Conservation (phyloP, 2,113 vertebrate genomes). For the Nothobranchius furzeri region DNA sequence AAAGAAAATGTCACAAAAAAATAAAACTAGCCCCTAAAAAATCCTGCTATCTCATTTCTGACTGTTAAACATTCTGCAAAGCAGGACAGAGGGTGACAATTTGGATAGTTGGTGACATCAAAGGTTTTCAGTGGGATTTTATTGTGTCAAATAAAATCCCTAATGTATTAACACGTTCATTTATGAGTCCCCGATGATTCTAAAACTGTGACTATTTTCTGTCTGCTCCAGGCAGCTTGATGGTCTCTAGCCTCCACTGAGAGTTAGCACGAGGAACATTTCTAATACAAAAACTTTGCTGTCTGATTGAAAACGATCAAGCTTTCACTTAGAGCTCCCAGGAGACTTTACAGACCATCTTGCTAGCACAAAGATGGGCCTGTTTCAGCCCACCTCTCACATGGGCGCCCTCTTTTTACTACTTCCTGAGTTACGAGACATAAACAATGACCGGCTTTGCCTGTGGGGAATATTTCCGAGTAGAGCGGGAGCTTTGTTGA, state of each 20-base stretch:
- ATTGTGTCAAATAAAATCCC: conserved; percentile 29
- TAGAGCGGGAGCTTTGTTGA: conserved; percentile 11
- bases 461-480: conserved; percentile 26
- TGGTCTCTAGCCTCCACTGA: not conserved
- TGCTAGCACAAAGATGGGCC: conserved; percentile 53
- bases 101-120: not conserved
- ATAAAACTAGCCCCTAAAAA: not conserved
- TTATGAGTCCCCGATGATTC: conserved; percentile 49
- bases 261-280: conserved; percentile 44
- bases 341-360: conserved; percentile 56
- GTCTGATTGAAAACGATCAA: conserved; percentile 60
- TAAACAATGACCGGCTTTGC: conserved; percentile 12
- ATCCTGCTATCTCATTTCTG: not conserved
- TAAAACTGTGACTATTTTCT: conserved; percentile 22
- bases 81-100: not conserved
- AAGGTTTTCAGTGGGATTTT: not conserved
- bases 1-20: conserved; percentile 17
- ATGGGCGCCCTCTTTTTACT: conserved; percentile 45
- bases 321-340: conserved; percentile 43
- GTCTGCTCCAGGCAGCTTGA: conserved; percentile 8
- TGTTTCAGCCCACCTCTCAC: conserved; percentile 33
- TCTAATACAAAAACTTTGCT: conserved; percentile 50
- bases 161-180: conserved; percentile 44
- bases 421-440: conserved; percentile 21
- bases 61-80: not conserved